Conservation (phyloP, 2,113 vertebrate genomes). For the Sphaerodactylus townsendi region DNA sequence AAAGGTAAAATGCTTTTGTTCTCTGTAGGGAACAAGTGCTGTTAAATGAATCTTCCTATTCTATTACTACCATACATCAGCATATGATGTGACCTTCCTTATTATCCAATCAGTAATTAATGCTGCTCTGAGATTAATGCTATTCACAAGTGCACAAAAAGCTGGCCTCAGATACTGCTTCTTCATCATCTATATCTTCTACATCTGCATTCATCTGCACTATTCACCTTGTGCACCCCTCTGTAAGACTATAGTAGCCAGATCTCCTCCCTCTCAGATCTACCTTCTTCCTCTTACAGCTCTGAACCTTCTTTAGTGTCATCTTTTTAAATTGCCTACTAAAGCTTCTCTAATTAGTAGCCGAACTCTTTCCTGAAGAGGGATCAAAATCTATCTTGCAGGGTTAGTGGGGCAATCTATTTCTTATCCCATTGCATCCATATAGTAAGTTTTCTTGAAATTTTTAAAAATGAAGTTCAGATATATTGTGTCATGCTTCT, state of each 20-base stretch:
- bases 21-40: slow-evolving; percentile 34
- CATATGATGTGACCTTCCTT: slow-evolving; percentile 38
- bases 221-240: slow-evolving; percentile 9
- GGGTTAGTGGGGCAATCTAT: not conserved
- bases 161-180: not conserved
- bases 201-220: not conserved
- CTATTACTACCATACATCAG: slow-evolving; percentile 3
- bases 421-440: not conserved
- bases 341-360: not conserved
- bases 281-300: not conserved
- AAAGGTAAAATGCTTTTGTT: slow-evolving; percentile 57
- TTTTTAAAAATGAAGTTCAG: no score
- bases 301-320: not conserved
- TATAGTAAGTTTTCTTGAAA: not conserved
- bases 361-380: not conserved
- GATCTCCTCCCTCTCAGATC: not conserved
- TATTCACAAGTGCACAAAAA: slow-evolving; percentile 15
- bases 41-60: slow-evolving; percentile 45
- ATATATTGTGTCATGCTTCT: no score
- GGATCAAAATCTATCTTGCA: not conserved
- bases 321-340: not conserved
- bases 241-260: not conserved
- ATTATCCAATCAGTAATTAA: slow-evolving; percentile 52
- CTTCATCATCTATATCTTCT: not conserved
- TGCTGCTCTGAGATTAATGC: slow-evolving; percentile 16